Evolutionary conservation across 2,113 vertebrate genomes (phyloP).

Genomic region (Struthidea cinerea): DNA sequence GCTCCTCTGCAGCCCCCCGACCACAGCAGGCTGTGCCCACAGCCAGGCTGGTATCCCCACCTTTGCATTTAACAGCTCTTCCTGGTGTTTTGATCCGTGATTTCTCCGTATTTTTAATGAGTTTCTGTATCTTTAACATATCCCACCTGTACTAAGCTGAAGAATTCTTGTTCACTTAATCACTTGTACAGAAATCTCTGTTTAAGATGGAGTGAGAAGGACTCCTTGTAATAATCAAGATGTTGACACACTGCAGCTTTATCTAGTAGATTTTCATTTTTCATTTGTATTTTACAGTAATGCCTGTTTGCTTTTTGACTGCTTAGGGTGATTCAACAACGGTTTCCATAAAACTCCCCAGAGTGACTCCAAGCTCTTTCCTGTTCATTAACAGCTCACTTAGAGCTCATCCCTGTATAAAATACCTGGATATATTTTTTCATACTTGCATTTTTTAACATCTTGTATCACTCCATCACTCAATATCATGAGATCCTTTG

Average conservation of each 20-base stretch:
- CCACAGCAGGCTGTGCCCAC: background rate
- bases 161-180: background rate
- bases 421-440: background rate
- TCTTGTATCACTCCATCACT: background rate
- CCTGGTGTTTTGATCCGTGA: background rate
- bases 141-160: background rate
- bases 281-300: background rate
- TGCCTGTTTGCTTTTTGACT: background rate
- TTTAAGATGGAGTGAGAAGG: background rate
- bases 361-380: background rate
- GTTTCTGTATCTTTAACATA: background rate
- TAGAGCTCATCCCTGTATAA: background rate
- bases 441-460: background rate
- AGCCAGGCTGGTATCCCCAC: background rate
- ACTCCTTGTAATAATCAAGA: background rate
- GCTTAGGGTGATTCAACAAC: background rate
- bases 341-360: rapidly evolving
- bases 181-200: background rate
- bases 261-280: background rate
- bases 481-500: background rate
- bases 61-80: background rate
- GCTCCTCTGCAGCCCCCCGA: background rate
- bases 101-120: background rate
- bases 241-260: background rate
- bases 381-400: background rate